Base-by-base conservation (phyloP, 2,888 invertebrate species). In the Drosophila mimetica region DNA sequence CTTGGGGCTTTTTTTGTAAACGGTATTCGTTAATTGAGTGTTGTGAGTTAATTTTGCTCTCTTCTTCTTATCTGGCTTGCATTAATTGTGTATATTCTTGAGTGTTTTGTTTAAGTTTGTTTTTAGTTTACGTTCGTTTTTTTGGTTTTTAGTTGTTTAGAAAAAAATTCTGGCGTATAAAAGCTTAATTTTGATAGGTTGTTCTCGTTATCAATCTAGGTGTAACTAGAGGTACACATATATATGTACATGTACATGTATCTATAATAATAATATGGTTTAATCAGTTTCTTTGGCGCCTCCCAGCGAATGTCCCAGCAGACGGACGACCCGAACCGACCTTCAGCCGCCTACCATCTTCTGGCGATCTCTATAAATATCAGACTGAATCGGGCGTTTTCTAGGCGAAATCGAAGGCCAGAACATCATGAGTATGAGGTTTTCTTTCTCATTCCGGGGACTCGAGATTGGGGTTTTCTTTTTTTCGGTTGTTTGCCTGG, bases 91-190 rank as follows among this genome's bases (percentile, higher is more conserved):
- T 65, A 59, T 67, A 55, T 51, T 63, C 60, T 76, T 48, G 54
- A 42, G 54, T 67, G 46, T 65, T 32, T 51, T 51, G 37, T 34
- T 32, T 71, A 70, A 53, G 37, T 37, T 37, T 37, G 37, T 39
- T 39, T 39, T 39, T 72, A 71, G 55, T 46, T 63, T 57, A 58
- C 51, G 42, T 65, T 42, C 32, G 30, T 52, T 71, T 32, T 30
- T 30, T 30, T 18, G 18, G 4, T 41, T 59, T 53, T 54, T 67
- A 64, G n/a, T 52, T 79, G 75, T 73, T 75, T 86, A 82, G 83
- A 82, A 82, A 86, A 81, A 79, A 82, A 84, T 76, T 71, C 84
- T 80, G 86, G 84, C 84, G 81, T 86, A 82, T 76, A 82, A 82
- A 82, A 82, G 82, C 82, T 86, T 86, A 70, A 50, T 53, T 63